Percentiles rank a stretch among this genome's conserved stretches.
phyloP scores from a whole-genome alignment of 2,888 invertebrate species.

The Limenitis arthemis region DNA sequence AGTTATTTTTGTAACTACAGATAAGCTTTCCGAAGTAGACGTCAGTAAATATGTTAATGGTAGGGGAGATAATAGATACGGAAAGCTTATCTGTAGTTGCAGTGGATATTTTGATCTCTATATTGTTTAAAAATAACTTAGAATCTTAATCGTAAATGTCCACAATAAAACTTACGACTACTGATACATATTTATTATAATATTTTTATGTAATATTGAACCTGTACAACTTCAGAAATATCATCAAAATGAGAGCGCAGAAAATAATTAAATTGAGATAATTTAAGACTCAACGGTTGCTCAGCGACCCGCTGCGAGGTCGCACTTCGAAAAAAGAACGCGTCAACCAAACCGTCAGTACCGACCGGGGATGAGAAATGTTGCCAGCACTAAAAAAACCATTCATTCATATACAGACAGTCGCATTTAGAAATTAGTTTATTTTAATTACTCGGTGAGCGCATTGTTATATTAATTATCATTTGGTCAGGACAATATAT shows the following conservation, averaged over 20 bases:
- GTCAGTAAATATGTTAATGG: too few relatives aligned
- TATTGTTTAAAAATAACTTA: too few relatives aligned
- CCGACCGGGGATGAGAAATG: conserved; percentile 62
- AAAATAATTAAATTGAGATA: conserved; percentile 63
- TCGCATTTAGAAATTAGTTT: conserved; percentile 66
- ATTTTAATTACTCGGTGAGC: conserved; percentile 66
- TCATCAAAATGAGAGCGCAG: conserved; percentile 33
- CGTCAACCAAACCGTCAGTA: conserved; percentile 64
- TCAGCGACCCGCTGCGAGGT: conserved; percentile 57
- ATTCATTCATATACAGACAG: conserved; percentile 60
- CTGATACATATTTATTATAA: too few relatives aligned
- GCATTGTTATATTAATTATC: conserved; percentile 69
- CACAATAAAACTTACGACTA: too few relatives aligned
- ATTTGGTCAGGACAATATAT: conserved; percentile 62
- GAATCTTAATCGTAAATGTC: too few relatives aligned
- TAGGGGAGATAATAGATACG: too few relatives aligned
- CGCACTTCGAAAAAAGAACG: conserved; percentile 59
- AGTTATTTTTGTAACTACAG: too few relatives aligned
- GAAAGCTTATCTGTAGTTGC: too few relatives aligned
- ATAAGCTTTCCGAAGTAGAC: too few relatives aligned
- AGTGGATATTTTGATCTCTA: too few relatives aligned
- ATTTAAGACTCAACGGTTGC: conserved; percentile 62
- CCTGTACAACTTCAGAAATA: conserved; percentile 10
- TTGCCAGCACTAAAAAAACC: conserved; percentile 51
- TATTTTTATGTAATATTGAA: background rate